Evolutionary conservation across 2,113 vertebrate species (phyloP), one percentile per base, ranked within the genome.

Genomic region (Chionodraco myersi): DNA sequence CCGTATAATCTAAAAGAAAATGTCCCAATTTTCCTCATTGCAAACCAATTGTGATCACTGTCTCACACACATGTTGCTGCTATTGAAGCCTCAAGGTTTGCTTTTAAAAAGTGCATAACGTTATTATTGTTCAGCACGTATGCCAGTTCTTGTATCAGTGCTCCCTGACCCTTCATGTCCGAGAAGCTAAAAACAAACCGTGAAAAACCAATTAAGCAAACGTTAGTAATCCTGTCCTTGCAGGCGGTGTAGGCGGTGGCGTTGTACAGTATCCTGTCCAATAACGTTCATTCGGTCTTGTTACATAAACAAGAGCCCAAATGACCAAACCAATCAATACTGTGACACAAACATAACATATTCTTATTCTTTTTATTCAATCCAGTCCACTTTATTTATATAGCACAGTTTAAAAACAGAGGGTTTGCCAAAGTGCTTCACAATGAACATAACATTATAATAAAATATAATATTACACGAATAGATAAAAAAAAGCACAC

Each of bases 181-280:
- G 63, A 75, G 79, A 34, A 67, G 79, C 91, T 93, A 91, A 89
- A 94, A 92, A 82, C 72, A 52, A 65, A 77, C 59, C 52, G 41
- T 75, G 78, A 83, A 91, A 94, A 94, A 92, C 92, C 93, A 94
- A 94, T 94, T 94, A 94, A 36, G 76, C 57, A 45, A 72, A 82
- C 79, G 77, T 77, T 79, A 45, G 30, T 94, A 94, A 95, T 92
- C 92, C 85, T 85, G 63, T 79, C 57, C 79, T 41, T 18, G 56
- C 71, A 79, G 80, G 44, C 16, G 16, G 53, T 34, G 7, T 15
- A 30, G 59, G 61, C 73, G 34, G 7, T 11, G 15, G n/a, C 5
- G n/a, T 10, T 30, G 68, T 2, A 26, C 52, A 10, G 36, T 1
- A 23, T 41, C 47, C 14, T 18, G 66, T 23, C 18, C 7, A 44